Evolutionary conservation across 2,888 invertebrate species (phyloP), one percentile per base, ranked within the genome.

Genomic region (Prostheceraeus crozeri): DNA sequence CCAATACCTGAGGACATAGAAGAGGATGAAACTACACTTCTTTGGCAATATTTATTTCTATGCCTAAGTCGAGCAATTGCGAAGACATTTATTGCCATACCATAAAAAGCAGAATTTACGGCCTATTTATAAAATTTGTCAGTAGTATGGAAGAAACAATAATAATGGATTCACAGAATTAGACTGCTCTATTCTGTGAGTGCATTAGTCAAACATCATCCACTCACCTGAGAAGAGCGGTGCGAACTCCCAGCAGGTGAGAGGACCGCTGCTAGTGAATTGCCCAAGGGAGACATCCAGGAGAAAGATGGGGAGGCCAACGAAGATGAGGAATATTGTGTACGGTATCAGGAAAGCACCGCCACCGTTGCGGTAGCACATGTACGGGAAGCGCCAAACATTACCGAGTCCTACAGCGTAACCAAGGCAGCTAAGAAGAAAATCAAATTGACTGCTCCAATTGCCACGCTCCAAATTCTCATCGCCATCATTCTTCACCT

Each of bases 351-450:
- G 65, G 63, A 76, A 76, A 2, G 75, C 75, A 27, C 75, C 76
- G 1, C 72, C 72, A 3, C 72, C 72, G 62, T 72, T 72, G 35
- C 69, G 64, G 65, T 72, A 73, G 61, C 71, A 72, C 8, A 73
- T 65, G 64, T 83, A 83, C 2, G 83, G 83, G 72, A 83, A 83
- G 61, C 82, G 73, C 83, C 83, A 83, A 10, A 83, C 76, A 67
- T 73, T 73, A 1, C 73, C 72, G 14, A 73, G 67, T 0, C 72
- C 72, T 1, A 72, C 71, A 14, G 71, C 70, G 51, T 69, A 72
- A 6, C 69, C 69, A 19, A 72, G 68, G 62, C 71, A 65, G n/a
- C 71, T 69, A 14, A 72, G 62, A 19, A 72, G 72, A 66, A 82
- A 82, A 69, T 82, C 82, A 62, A 81, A 69, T 63, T 75, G 70